A percentile compares a stretch with the other conserved stretches of the same genome.
These are phyloP conservation scores for Sphecodes monilicornis DNA, from an alignment of 2,888 invertebrate genomes.

Conservation along the genomic window DNA sequence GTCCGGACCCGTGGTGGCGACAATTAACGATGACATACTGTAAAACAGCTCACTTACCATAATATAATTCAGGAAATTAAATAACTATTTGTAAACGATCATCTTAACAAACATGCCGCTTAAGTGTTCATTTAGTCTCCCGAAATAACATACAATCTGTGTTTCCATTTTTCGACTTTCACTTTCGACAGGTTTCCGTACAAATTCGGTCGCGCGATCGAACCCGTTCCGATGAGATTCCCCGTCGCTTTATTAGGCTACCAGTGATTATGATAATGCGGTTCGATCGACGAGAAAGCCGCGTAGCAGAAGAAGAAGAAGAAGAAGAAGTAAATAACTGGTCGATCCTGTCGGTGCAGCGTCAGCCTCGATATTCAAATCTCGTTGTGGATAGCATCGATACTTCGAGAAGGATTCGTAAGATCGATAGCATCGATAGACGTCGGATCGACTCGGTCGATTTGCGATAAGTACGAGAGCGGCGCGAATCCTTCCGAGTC, in stretches of 20 bases:
- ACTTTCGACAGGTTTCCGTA: neutral
- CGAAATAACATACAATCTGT: neutral
- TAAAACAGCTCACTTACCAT: too few species aligned
- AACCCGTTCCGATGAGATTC: slow-evolving; percentile 61
- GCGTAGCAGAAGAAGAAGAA: neutral
- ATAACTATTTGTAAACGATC: too few species aligned
- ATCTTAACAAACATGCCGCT: too few species aligned
- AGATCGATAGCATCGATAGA: neutral
- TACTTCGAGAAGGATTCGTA: neutral
- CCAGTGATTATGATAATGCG: slow-evolving; percentile 75
- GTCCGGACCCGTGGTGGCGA: too few species aligned
- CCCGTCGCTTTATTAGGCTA: slow-evolving; percentile 73
- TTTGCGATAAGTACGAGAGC: neutral
- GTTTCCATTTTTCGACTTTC: neutral
- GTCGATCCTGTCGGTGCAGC: slow-evolving; percentile 33
- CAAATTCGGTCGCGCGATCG: neutral
- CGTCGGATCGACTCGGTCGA: neutral
- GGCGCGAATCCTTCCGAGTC: neutral
- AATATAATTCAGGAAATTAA: too few species aligned
- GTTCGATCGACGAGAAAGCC: slow-evolving; percentile 30
- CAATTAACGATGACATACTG: too few species aligned
- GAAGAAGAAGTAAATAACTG: neutral
- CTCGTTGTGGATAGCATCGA: neutral
- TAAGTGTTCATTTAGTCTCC: too few species aligned
- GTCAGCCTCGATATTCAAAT: slow-evolving; percentile 46